Base-by-base conservation (phyloP, 2,888 invertebrate species). In the Megamerina dolium region DNA sequence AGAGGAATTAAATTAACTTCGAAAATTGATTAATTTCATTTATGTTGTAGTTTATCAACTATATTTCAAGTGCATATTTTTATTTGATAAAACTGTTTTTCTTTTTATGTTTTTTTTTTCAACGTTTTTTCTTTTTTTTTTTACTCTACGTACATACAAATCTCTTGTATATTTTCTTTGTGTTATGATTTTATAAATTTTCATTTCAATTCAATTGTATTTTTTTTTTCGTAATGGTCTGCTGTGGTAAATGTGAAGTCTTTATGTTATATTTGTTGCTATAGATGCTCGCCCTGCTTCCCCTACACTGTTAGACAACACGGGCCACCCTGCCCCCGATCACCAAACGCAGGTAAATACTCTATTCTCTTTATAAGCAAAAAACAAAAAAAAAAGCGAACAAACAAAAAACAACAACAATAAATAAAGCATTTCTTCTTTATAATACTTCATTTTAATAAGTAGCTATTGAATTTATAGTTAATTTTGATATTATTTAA, bases 191-290 rank as follows among this genome's bases (percentile, higher is more conserved):
- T 14, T n/a, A 19, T 48, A 41, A 2, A 49, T 53, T 53, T 51
- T 19, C 14, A 36, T 43, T 33, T 20, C 29, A 30, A 38, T 17
- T 43, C 33, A 35, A 44, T 19, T 44, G 21, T 23, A 39, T 20
- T 36, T 40, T 45, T 53, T 56, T 52, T 65, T 68, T 66, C 66
- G 66, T 64, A 66, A 66, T 68, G 71, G 71, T 72, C 71, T 72
- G 70, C 70, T 72, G 72, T 72, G 71, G 70, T 72, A 72, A 72
- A 72, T 72, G 72, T 72, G 65, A 68, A 71, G 72, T 72, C 71
- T 72, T 72, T 70, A 71, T 83, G 83, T 87, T 87, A 85, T 87
- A 85, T 87, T 85, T 87, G 87, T 87, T 87, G 87, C 87, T 87
- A 68, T 68, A 87, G 87, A 87, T 87, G 87, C 87, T 87, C 87